These are phyloP conservation scores for Pachypanchax playfairii DNA, from an alignment of 2,113 vertebrate species.

Conservation along the genomic window DNA sequence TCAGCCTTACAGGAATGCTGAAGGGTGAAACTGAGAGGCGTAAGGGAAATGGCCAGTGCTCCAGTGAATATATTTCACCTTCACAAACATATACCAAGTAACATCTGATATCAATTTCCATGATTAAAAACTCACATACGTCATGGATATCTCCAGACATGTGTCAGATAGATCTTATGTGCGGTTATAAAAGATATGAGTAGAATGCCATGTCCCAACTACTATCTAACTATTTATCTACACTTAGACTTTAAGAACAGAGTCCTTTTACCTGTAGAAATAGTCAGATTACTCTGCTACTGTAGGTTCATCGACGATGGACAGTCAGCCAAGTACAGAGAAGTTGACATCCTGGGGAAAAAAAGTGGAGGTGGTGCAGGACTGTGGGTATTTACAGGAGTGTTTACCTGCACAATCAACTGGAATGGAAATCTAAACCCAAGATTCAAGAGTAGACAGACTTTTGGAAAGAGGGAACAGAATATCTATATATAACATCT, in stretches of 20 bases:
- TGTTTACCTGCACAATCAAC: background rate
- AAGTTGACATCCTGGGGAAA: background rate
- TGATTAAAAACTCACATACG: slow-evolving; percentile 40
- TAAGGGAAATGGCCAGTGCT: background rate
- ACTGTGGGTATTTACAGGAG: background rate
- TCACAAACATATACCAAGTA: slow-evolving; percentile 36
- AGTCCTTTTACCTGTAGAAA: background rate
- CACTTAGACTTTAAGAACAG: background rate
- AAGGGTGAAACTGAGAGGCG: background rate
- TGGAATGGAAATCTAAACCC: too few species aligned
- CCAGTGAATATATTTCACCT: slow-evolving; percentile 44
- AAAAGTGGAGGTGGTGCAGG: too few species aligned
- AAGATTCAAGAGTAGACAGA: too few species aligned
- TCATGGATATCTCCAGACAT: slow-evolving; percentile 23
- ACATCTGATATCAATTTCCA: slow-evolving; percentile 68
- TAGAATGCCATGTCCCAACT: too few species aligned
- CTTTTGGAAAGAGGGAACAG: too few species aligned
- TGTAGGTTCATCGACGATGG: background rate
- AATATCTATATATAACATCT: too few species aligned
- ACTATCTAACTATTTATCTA: background rate
- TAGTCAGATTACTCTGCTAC: background rate
- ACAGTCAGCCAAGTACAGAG: background rate
- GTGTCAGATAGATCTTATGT: slow-evolving; percentile 8
- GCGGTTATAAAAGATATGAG: too few species aligned
- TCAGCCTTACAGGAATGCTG: slow-evolving; percentile 13